Base-by-base conservation (phyloP, 2,888 invertebrate species). In the Myathropa florea region DNA sequence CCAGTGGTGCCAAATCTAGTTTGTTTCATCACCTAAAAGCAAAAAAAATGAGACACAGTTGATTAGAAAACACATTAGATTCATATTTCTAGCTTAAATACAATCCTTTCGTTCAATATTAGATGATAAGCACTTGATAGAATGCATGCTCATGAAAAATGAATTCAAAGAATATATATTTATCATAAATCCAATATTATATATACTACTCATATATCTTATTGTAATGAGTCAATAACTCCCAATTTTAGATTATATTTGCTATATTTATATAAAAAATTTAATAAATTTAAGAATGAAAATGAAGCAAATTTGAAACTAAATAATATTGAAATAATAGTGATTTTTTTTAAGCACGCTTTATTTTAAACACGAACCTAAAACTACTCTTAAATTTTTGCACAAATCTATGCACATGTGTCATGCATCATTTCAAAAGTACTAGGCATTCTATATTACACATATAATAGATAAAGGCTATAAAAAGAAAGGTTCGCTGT, bases 81-180 rank as follows among this genome's bases (percentile, higher is more conserved):
- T 39, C 39, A 39, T 14, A 14, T 39, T n/a, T 18, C 7, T 46
- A 46, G 46, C 46, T 18, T 46, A 46, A 46, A 46, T 18, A 18
- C 18, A 46, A 18, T 46, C 7, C 7, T 39, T 46, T 18, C 18
- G 18, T 46, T 46, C 46, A 46, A 46, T 18, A 46, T 18, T 46
- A 46, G 18, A 65, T 70, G 21, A 75, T 57, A 53, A 64, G 30
- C 65, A 53, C 71, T 70, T 33, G 12, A 64, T 65, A 76, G 33
- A 30, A 39, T 55, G 83, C 78, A 83, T 83, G 83, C 28, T 21
- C 76, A 53, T 53, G 39, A 81, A 36, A 39, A 39, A 63, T 63
- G 12, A 36, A 59, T 59, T 64, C 14, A 21, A 33, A 70, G 14
- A 59, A 70, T 70, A 70, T 68, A 68, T 23, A 75, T 39, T 36